phyloP scores from a whole-genome alignment of 1,140 invertebrate genomes.

The Philotrypesis tridentata region DNA sequence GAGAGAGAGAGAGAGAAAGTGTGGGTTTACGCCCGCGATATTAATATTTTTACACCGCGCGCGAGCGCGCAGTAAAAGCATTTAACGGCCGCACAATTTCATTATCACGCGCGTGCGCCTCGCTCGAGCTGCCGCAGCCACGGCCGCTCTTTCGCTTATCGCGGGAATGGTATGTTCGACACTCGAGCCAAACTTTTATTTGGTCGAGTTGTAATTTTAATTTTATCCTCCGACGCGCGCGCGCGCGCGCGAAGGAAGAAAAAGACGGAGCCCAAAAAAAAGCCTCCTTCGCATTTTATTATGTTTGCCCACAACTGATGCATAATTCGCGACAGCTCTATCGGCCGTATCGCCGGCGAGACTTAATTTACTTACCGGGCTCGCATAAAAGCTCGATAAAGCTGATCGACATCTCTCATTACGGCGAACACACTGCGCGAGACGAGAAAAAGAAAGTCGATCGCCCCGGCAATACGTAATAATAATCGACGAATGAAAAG shows the following conservation, averaged over 20 bases:
- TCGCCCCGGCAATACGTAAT: not conserved
- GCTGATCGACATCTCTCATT: not conserved
- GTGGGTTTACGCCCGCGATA: not conserved
- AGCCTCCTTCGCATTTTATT: not conserved
- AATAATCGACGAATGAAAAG: not conserved
- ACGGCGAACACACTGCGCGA: too few species aligned
- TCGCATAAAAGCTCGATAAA: not conserved
- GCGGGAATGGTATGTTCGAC: not conserved
- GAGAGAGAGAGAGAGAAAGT: too few species aligned
- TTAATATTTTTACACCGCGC: too few species aligned
- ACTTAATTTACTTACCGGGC: constrained; percentile 9
- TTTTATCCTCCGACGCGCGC: not conserved
- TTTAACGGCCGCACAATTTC: not conserved
- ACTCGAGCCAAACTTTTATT: not conserved
- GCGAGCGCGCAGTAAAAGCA: not conserved
- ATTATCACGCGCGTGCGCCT: not conserved
- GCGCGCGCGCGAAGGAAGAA: too few species aligned
- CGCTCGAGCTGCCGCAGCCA: too few species aligned
- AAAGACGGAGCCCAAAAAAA: not conserved
- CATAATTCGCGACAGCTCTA: constrained; percentile 1
- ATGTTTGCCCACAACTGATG: not conserved
- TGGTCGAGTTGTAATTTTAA: not conserved
- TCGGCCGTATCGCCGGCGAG: not conserved
- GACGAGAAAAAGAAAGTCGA: not conserved
- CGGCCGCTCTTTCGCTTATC: not conserved